Conservation (phyloP, 2,113 vertebrate species). For the Lepidothrix coronata region DNA sequence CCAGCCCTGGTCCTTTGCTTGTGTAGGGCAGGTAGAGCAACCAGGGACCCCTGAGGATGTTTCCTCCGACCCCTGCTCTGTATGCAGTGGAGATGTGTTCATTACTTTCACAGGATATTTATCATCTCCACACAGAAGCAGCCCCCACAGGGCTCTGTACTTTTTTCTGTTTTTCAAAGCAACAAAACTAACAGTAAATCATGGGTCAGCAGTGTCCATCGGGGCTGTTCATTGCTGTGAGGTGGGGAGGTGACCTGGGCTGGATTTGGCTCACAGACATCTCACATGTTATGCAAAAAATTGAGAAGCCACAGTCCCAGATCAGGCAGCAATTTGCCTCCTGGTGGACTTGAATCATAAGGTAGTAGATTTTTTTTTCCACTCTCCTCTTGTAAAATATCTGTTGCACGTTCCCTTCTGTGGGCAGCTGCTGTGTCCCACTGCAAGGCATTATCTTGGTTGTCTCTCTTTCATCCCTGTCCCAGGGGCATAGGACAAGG, state of each 20-base stretch:
- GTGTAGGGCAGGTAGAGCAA: rapidly evolving
- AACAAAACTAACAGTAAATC: not conserved
- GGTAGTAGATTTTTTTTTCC: rapidly evolving
- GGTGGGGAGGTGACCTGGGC: not conserved
- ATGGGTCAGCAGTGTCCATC: not conserved
- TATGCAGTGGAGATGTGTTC: not conserved
- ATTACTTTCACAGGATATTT: not conserved
- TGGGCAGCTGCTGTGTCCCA: slow-evolving; percentile 12
- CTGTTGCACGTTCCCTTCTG: not conserved
- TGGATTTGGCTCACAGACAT: not conserved
- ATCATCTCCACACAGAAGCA: not conserved
- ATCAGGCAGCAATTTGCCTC: not conserved
- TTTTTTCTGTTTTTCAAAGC: not conserved
- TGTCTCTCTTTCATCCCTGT: not conserved
- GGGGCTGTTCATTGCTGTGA: rapidly evolving
- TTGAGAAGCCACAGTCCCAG: not conserved
- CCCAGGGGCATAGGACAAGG: not conserved
- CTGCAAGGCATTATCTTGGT: not conserved
- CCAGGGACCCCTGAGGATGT: not conserved
- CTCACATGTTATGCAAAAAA: not conserved
- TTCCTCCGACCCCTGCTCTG: not conserved
- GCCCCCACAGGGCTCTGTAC: not conserved
- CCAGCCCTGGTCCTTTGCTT: not conserved
- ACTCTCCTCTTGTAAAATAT: not conserved
- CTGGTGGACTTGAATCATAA: not conserved